phyloP scores from a whole-genome alignment of 2,888 invertebrate genomes.

The Copidosoma aretas region DNA sequence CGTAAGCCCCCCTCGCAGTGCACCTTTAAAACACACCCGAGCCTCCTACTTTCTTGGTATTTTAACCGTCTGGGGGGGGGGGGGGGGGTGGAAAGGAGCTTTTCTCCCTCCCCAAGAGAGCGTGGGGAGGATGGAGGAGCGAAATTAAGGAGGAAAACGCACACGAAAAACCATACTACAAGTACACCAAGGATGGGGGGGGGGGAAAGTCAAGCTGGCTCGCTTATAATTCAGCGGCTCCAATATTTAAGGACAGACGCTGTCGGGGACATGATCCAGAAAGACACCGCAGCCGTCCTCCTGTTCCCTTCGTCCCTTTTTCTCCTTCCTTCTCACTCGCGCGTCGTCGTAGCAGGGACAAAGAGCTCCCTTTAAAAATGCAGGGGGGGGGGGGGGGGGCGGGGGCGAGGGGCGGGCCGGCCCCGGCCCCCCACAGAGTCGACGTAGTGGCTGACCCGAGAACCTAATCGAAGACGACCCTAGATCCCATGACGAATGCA shows the following conservation, averaged over 20 bases:
- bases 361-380: not conserved
- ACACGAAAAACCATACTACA: too few species aligned
- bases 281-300: not conserved
- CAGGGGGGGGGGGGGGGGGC: not conserved
- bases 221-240: slow-evolving; percentile 31
- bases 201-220: slow-evolving; percentile 18
- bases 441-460: too few species aligned
- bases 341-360: not conserved
- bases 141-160: slow-evolving; percentile 27
- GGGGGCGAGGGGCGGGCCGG: not conserved
- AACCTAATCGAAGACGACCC: too few species aligned
- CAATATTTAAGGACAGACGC: slow-evolving; percentile 25
- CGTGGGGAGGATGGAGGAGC: not conserved
- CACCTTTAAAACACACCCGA: too few species aligned
- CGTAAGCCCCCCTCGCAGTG: too few species aligned
- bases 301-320: too few species aligned
- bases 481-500: too few species aligned
- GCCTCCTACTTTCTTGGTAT: too few species aligned
- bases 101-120: not conserved
- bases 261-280: not conserved
- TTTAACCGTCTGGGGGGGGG: too few species aligned
- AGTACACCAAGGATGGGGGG: not conserved
- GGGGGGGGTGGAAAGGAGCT: not conserved
- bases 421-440: too few species aligned
- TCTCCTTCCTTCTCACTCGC: too few species aligned